Evolutionary conservation across 1,140 invertebrate species (phyloP).

Genomic region (Bombus terrestris): DNA sequence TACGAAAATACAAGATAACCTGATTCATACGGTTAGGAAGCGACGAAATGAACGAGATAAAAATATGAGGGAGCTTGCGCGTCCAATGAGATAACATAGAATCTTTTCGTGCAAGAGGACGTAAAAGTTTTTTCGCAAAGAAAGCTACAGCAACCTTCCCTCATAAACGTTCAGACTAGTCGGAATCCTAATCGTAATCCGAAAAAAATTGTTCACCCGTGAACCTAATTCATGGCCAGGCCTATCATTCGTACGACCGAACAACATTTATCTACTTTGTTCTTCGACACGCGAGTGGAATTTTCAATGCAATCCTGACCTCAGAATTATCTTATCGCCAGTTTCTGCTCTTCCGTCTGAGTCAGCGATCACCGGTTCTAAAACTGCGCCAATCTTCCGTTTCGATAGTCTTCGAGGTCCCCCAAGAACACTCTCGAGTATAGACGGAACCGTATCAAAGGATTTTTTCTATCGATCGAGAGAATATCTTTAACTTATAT

Average conservation of each 20-base stretch:
- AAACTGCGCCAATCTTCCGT: not conserved
- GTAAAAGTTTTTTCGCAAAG: not conserved
- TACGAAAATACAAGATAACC: no score
- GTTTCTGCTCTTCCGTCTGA: not conserved
- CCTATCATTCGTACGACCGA: no score
- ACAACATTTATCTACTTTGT: not conserved
- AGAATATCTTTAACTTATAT: not conserved
- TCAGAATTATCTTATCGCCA: constrained; percentile 6
- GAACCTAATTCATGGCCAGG: not conserved
- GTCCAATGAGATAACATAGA: not conserved
- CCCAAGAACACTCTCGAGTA: not conserved
- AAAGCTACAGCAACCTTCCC: not conserved
- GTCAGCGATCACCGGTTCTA: not conserved
- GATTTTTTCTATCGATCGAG: not conserved
- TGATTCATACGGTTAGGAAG: no score
- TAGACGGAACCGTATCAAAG: not conserved
- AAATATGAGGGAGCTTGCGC: not conserved
- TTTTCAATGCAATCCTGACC: not conserved
- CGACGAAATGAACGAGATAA: not conserved
- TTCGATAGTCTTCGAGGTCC: not conserved
- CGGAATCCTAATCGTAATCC: constrained; percentile 4
- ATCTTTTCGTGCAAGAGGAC: not conserved
- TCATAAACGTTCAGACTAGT: not conserved
- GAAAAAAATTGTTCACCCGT: constrained; percentile 6
- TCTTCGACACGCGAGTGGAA: not conserved